Percentiles rank a stretch among this genome's conserved stretches.
Evolutionary conservation across 2,888 invertebrate genomes (phyloP).

Genomic region (Andrena fulva): DNA sequence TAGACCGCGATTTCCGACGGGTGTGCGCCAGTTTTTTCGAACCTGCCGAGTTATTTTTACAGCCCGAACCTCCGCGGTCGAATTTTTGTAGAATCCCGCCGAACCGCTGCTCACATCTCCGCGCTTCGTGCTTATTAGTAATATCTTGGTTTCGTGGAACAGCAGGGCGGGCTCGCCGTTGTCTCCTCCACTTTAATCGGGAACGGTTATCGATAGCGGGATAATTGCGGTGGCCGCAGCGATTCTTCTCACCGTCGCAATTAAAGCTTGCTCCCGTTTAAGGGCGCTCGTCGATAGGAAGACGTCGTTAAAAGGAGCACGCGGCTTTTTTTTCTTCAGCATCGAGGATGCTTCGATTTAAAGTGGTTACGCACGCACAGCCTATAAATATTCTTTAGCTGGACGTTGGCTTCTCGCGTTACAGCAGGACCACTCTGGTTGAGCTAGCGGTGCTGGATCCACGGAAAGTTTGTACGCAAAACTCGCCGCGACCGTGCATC

Average conservation of each 20-base stretch:
- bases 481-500: not conserved
- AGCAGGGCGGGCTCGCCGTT: too few species aligned
- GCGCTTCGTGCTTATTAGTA: not conserved
- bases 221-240: not conserved
- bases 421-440: constrained; percentile 59
- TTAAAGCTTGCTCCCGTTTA: constrained; percentile 17
- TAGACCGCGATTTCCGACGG: not conserved
- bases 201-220: not conserved
- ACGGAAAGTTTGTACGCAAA: constrained; percentile 37
- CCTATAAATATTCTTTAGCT: constrained; percentile 70
- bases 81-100: not conserved
- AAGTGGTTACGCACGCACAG: constrained; percentile 63
- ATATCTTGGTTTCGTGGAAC: not conserved
- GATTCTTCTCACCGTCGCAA: not conserved
- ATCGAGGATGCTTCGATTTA: constrained; percentile 62
- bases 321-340: constrained; percentile 47
- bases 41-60: constrained; percentile 15
- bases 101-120: not conserved
- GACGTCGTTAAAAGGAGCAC: constrained; percentile 39
- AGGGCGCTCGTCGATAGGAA: constrained; percentile 4
- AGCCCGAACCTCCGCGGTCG: not conserved
- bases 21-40: not conserved
- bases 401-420: constrained; percentile 69
- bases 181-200: not conserved
- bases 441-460: constrained; percentile 36